Evolutionary conservation across 1,140 invertebrate genomes (phyloP).

Genomic region (Drosophila paulistorum): DNA sequence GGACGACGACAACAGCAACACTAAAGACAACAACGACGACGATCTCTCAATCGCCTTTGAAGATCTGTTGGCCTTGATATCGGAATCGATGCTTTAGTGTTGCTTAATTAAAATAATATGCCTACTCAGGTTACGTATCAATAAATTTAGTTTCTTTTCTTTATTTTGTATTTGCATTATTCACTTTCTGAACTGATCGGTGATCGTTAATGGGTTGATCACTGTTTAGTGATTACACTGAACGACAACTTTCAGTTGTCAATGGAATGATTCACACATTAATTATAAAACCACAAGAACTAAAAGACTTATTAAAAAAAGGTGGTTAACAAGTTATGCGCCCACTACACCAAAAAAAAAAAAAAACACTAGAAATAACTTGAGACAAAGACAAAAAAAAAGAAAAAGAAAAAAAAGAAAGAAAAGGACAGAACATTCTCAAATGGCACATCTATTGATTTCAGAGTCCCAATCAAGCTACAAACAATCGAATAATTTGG

Average conservation of each 20-base stretch:
- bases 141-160: constrained; percentile 53
- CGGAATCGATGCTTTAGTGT: constrained; percentile 52
- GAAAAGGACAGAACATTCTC: constrained; percentile 5
- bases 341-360: constrained; percentile 68
- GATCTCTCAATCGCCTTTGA: constrained; percentile 73
- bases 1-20: background rate
- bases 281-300: constrained; percentile 47
- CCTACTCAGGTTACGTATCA: constrained; percentile 74
- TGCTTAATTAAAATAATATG: constrained; percentile 81
- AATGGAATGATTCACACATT: constrained; percentile 57
- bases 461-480: constrained; percentile 63
- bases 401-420: background rate
- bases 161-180: constrained; percentile 36
- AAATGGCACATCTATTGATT: constrained; percentile 38
- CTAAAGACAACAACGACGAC: constrained; percentile 24
- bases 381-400: no score
- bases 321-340: constrained; percentile 38
- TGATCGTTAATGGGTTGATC: background rate
- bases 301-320: constrained; percentile 43
- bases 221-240: background rate
- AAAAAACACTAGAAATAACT: constrained; percentile 63
- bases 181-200: constrained; percentile 35
- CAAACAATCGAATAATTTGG: constrained; percentile 75
- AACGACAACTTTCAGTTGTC: constrained; percentile 64
- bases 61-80: constrained; percentile 70